Evolutionary conservation across 2,113 vertebrate species (phyloP).

Genomic region (Lasiurus borealis): DNA sequence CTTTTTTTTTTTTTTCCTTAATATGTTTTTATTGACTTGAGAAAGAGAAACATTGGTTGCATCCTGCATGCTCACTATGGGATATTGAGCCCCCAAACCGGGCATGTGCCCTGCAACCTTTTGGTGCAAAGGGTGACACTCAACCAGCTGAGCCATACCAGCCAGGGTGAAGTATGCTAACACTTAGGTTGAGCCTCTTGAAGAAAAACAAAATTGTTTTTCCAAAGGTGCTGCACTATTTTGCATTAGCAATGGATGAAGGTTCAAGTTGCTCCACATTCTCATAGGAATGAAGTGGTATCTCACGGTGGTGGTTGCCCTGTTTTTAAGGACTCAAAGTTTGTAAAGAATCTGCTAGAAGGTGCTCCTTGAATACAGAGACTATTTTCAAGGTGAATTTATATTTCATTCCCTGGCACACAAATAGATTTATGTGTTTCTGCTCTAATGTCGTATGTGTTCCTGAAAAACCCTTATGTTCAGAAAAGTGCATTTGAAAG

Average conservation of each 20-base stretch:
- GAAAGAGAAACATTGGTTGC: too few relatives aligned
- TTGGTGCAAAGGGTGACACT: too few relatives aligned
- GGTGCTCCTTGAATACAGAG: neutral
- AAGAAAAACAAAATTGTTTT: neutral
- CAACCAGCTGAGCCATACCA: too few relatives aligned
- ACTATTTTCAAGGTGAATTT: neutral
- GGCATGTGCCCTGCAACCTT: too few relatives aligned
- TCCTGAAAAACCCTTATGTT: neutral
- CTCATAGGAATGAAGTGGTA: neutral
- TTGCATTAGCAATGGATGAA: neutral
- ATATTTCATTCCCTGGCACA: neutral
- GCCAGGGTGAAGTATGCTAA: neutral
- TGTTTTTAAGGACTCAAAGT: neutral
- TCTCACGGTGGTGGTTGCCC: neutral
- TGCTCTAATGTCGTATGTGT: neutral
- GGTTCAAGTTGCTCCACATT: neutral
- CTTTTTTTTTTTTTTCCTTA: too few relatives aligned
- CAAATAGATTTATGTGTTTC: neutral
- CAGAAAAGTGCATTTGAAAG: constrained; percentile 23
- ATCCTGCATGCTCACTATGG: too few relatives aligned
- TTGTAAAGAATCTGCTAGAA: neutral
- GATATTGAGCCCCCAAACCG: too few relatives aligned
- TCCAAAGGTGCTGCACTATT: neutral
- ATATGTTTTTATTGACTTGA: too few relatives aligned
- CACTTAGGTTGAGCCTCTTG: neutral